Evolutionary conservation across 2,113 vertebrate species (phyloP), one percentile per base, ranked within the genome.

Genomic region (Notothenia rossii): DNA sequence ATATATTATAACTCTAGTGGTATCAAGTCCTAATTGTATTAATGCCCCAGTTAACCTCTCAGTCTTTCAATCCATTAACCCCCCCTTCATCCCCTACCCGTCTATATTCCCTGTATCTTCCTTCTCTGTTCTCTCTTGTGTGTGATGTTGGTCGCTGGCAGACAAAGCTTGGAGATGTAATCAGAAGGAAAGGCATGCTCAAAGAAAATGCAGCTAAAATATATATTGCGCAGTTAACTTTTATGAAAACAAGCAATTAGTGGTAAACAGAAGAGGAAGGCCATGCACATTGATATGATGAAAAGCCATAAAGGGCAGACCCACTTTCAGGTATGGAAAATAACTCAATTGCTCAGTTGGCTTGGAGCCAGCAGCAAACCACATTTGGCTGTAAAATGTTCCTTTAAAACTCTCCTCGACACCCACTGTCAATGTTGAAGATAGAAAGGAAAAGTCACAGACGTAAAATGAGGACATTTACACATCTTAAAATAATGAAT

Each of bases 161-260:
- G 53, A 67, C 29, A 17, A 12, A 62, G 55, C 12, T 15, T 53
- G n/a, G 46, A 55, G 46, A 69, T 50, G 25, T 36, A 20, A 67
- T 71, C 49, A 76, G 66, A 66, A 29, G 29, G 29, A 29, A 79
- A 64, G 58, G 63, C n/a, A 33, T 18, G 58, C 46, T 70, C 15
- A 51, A 61, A 56, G 36, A 40, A 79, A 71, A 74, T 56, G 14
- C 69, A 64, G 55, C 45, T 22, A 9, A 62, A 77, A 77, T 60
- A 58, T 2, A 25, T 46, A n/a, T 18, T 33, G 43, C 15, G 25
- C 33, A 46, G 58, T 59, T 67, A 11, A 33, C 20, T 55, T 40
- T 54, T 10, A 48, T 18, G 22, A 54, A 67, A 10, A 18, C 20
- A 55, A 51, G 68, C 20, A 25, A 8, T 54, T 36, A 46, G 40